Evolutionary conservation across 2,888 invertebrate genomes (phyloP), one percentile per base, ranked within the genome.

Genomic region (Napeogenes inachia): DNA sequence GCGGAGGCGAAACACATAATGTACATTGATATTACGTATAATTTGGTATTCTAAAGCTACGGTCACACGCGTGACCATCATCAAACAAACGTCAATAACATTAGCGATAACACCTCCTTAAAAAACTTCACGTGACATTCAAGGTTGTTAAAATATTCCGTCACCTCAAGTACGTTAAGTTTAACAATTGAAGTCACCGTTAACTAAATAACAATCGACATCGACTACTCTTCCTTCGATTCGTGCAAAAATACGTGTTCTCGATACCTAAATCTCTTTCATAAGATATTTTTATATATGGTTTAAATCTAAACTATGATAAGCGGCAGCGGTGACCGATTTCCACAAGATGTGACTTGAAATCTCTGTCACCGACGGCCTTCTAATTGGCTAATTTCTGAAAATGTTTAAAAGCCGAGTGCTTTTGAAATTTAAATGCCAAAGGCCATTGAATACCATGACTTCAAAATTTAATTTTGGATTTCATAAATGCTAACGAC

Each of bases 231-330:
- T 62, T 71, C 75, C 21, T 30, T 50, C 50, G 50, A 75, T 74
- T 78, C 77, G 75, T 78, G 82, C 79, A 84, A 84, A 83, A 82
- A 84, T 84, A 84, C 80, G 79, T 73, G 69, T 74, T 68, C 61
- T 75, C 75, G 75, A 79, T 81, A 81, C 82, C 42, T 84, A 84
- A 85, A 85, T 82, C 79, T 85, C 81, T 69, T 79, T 81, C 81
- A 80, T 80, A 81, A 79, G 81, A 80, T 75, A 78, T 73, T 73
- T 66, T 66, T 58, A 65, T 59, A 60, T 59, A 57, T 53, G 54
- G 59, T 56, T 55, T 60, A 56, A 57, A 70, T 68, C 74, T 79
- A 77, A 73, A 66, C 76, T 79, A 82, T 68, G 66, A 63, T 60
- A 68, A 53, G 65, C 72, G 75, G 70, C 70, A 64, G 65, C 8